Conservation (phyloP, 2,113 vertebrate species). For the Otocyon megalotis region DNA sequence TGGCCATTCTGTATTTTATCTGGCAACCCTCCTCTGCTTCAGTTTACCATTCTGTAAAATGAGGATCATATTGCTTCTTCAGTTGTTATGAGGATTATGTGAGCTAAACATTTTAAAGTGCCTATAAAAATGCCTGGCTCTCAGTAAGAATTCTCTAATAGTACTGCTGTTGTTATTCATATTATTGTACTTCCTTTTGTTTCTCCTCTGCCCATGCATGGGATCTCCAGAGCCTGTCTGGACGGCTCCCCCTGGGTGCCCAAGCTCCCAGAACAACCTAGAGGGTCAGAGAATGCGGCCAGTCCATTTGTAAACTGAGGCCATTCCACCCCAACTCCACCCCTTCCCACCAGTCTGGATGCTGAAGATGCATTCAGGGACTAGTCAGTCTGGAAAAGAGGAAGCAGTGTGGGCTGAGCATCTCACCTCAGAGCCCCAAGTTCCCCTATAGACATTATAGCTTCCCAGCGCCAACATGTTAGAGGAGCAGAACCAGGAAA, state of each 20-base stretch:
- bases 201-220: background rate
- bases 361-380: background rate
- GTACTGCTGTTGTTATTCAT: background rate
- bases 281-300: background rate
- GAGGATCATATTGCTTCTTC: background rate
- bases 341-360: background rate
- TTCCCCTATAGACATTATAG: background rate
- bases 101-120: background rate
- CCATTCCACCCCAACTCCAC: background rate
- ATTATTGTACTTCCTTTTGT: background rate
- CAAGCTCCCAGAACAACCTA: background rate
- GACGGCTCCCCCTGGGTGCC: rapidly evolving
- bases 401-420: rapidly evolving
- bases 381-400: background rate
- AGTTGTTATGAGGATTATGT: background rate
- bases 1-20: background rate
- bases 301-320: background rate
- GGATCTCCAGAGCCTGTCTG: background rate
- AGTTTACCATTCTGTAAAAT: background rate
- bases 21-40: background rate
- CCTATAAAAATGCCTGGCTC: background rate
- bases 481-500: background rate
- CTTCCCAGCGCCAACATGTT: background rate
- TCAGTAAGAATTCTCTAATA: background rate
- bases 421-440: background rate